Evolutionary conservation across 2,888 invertebrate species (phyloP).

Genomic region (Eupithecia subumbrata): DNA sequence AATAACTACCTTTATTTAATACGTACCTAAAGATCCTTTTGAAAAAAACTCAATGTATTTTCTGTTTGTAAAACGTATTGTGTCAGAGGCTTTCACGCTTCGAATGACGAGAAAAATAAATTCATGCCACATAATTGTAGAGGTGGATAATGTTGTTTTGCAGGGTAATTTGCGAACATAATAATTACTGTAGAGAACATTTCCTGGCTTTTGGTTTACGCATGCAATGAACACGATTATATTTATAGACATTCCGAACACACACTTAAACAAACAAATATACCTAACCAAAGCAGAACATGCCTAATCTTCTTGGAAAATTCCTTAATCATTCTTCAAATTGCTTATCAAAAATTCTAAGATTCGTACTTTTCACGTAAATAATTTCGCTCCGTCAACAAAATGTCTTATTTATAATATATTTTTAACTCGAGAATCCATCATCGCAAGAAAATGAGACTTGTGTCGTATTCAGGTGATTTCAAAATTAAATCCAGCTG

Average conservation of each 20-base stretch:
- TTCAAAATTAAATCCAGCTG: slow-evolving; percentile 21
- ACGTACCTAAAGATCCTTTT: neutral
- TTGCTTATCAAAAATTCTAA: slow-evolving; percentile 21
- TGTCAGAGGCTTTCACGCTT: slow-evolving; percentile 28
- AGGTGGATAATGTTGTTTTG: slow-evolving; percentile 22
- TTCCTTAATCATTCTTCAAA: slow-evolving; percentile 11
- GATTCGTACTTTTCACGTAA: slow-evolving; percentile 16
- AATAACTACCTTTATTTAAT: neutral
- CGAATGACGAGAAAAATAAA: slow-evolving; percentile 32
- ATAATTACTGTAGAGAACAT: slow-evolving; percentile 4
- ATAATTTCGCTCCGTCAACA: slow-evolving; percentile 15
- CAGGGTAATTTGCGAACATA: slow-evolving; percentile 10
- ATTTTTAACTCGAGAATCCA: slow-evolving; percentile 21
- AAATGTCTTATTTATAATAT: slow-evolving; percentile 29
- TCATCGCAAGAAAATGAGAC: slow-evolving; percentile 19
- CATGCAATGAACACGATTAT: neutral
- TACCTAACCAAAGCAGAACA: neutral
- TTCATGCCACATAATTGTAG: slow-evolving; percentile 30
- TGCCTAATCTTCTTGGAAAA: neutral
- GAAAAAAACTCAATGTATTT: neutral
- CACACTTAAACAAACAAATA: neutral
- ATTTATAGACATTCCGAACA: neutral
- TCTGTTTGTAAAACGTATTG: slow-evolving; percentile 20
- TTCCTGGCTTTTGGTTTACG: neutral
- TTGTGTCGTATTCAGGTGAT: slow-evolving; percentile 16